Conservation (phyloP, 1,140 invertebrate species). For the Platyscapa corneri region DNA sequence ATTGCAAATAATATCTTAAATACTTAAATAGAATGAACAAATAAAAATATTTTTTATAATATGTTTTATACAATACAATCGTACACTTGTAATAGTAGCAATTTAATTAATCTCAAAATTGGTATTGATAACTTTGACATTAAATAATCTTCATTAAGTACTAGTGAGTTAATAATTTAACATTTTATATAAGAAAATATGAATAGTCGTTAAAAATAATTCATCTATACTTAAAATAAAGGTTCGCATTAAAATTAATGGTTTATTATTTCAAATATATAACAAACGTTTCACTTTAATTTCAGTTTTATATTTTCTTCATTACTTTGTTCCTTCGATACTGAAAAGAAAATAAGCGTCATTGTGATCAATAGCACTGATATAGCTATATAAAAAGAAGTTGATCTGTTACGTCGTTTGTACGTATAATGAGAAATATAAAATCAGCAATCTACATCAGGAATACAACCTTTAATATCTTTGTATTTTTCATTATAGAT, state of each 20-base stretch:
- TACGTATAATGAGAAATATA: constrained; percentile 27
- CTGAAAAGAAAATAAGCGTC: constrained; percentile 1
- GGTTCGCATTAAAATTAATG: too few species aligned
- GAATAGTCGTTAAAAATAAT: too few species aligned
- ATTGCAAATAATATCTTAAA: too few species aligned
- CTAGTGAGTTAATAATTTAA: too few species aligned
- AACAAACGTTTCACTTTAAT: not conserved
- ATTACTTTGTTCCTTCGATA: not conserved
- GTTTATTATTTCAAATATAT: not conserved
- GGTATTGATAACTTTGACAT: too few species aligned
- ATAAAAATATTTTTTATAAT: not conserved
- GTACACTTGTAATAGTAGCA: too few species aligned
- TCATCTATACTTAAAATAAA: too few species aligned
- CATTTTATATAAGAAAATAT: too few species aligned
- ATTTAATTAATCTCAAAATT: too few species aligned
- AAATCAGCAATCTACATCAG: constrained; percentile 5
- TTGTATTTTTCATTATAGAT: constrained; percentile 16
- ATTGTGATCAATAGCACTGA: constrained; percentile 18
- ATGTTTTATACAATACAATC: too few species aligned
- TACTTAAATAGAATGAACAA: not conserved
- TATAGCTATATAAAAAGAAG: constrained; percentile 18
- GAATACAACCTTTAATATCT: constrained; percentile 9
- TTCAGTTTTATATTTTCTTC: not conserved
- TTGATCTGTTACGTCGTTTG: constrained; percentile 14
- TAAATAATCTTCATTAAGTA: too few species aligned